Evolutionary conservation across 2,888 invertebrate species (phyloP).

Genomic region (Toxonevra muliebris): DNA sequence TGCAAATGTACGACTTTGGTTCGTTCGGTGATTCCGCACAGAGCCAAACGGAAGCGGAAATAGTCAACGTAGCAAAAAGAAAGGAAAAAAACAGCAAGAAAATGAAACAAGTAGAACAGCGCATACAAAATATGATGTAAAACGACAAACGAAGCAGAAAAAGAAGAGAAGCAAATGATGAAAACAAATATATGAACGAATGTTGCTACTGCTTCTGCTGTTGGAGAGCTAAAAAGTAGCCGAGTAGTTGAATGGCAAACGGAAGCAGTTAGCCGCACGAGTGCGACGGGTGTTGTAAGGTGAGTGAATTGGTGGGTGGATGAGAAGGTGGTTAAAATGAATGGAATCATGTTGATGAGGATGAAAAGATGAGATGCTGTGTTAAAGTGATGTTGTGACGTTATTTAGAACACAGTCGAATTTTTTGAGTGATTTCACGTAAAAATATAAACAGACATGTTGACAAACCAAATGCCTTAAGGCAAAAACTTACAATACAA

Average conservation of each 20-base stretch:
- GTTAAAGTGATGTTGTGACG: constrained; percentile 4
- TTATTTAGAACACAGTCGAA: constrained; percentile 4
- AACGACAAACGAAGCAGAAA: neutral
- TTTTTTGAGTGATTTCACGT: neutral
- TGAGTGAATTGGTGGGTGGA: neutral
- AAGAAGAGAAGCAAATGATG: neutral
- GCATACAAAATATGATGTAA: neutral
- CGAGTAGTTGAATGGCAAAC: neutral
- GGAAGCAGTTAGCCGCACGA: neutral
- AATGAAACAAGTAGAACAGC: neutral
- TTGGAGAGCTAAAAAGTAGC: neutral
- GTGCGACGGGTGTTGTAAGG: neutral
- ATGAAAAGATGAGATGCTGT: neutral
- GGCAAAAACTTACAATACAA: too few species aligned
- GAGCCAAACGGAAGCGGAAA: constrained; percentile 10
- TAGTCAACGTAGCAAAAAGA: neutral
- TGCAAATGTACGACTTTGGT: neutral
- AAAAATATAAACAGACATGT: neutral
- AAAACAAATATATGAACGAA: neutral
- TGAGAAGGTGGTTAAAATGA: neutral
- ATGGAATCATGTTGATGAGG: neutral
- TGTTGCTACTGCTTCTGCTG: too few species aligned
- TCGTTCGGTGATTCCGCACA: neutral
- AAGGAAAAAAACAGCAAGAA: neutral
- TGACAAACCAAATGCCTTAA: too few species aligned